Percentiles rank a stretch among this genome's conserved stretches.
phyloP scores from a whole-genome alignment of 1,140 invertebrate species.

The Forficula auricularia region DNA sequence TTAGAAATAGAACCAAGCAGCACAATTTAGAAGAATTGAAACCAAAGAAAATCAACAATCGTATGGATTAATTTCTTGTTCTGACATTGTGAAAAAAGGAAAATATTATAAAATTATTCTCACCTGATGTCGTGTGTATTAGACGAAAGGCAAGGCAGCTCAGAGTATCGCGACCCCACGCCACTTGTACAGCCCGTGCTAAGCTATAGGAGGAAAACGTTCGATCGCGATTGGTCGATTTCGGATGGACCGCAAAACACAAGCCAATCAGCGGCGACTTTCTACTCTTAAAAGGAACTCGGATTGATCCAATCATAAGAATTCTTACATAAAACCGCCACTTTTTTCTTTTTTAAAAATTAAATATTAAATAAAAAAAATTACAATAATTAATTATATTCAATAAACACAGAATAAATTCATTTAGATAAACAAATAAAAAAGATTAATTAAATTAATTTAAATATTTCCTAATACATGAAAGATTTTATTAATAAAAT shows the following conservation, averaged over 20 bases:
- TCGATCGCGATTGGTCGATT: slow-evolving; percentile 33
- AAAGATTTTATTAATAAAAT: too few relatives aligned
- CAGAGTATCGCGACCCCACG: slow-evolving; percentile 41
- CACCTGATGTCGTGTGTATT: slow-evolving; percentile 35
- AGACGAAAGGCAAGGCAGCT: slow-evolving; percentile 36
- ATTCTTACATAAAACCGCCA: too few relatives aligned
- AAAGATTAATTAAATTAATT: too few relatives aligned
- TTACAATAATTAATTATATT: too few relatives aligned
- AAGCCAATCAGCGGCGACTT: slow-evolving; percentile 32
- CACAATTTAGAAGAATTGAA: slow-evolving; percentile 4
- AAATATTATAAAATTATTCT: slow-evolving; percentile 34
- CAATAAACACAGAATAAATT: too few relatives aligned
- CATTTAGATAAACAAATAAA: too few relatives aligned
- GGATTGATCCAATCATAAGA: too few relatives aligned
- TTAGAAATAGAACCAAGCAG: slow-evolving; percentile 7
- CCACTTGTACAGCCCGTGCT: slow-evolving; percentile 37
- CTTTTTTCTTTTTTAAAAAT: too few relatives aligned
- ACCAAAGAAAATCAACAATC: slow-evolving; percentile 8
- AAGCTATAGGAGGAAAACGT: slow-evolving; percentile 31
- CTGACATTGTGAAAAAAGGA: slow-evolving; percentile 29
- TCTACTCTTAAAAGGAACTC: slow-evolving; percentile 14
- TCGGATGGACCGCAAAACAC: slow-evolving; percentile 40
- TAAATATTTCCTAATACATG: too few relatives aligned
- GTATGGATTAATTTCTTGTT: slow-evolving; percentile 11
- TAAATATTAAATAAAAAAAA: too few relatives aligned